Evolutionary conservation across 1,140 invertebrate species (phyloP), one percentile per base, ranked within the genome.

Genomic region (Dryas iulia): DNA sequence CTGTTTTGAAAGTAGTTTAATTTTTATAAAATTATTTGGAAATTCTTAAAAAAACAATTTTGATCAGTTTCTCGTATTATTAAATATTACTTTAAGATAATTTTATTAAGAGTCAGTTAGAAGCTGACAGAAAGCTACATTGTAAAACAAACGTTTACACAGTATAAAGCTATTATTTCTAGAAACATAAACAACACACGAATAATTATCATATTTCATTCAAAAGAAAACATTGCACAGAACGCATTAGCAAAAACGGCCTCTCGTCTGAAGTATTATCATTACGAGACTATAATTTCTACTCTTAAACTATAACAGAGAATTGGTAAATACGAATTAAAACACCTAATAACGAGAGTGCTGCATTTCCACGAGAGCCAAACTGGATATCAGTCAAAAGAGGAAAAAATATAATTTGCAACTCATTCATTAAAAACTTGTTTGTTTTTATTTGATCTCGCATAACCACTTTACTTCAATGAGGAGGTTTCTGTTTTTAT

Each of bases 381-480:
- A 71, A 65, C 47, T 30, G 53, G 47, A 66, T 71, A 71, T 71
- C 63, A 68, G 66, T 30, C 39, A 61, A 71, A 71, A 71, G 64
- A 59, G 25, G 30, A 53, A 72, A 68, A 68, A 68, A 59, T 53
- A 61, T 72, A 71, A 69, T 68, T 58, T 70, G 53, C 59, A 69
- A 70, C 64, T 73, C 74, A 59, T 73, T 73, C 71, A 76, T 76
- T 76, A 76, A 60, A 58, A 72, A 68, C 53, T 68, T 66, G 53
- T 74, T 74, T 77, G 61, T 74, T 74, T 69, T 70, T 63, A 30
- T 70, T 72, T 72, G 64, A 71, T 69, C 67, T 70, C 63, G 62
- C 64, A 57, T 59, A 59, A 63, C 63, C 59, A 60, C 68, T 71
- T 70, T 18, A 59, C 30, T 72, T 53, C 60, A 62, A 68, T 68